Evolutionary conservation across 2,888 invertebrate genomes (phyloP), one percentile per base, ranked within the genome.

Genomic region (Fabriciana adippe): DNA sequence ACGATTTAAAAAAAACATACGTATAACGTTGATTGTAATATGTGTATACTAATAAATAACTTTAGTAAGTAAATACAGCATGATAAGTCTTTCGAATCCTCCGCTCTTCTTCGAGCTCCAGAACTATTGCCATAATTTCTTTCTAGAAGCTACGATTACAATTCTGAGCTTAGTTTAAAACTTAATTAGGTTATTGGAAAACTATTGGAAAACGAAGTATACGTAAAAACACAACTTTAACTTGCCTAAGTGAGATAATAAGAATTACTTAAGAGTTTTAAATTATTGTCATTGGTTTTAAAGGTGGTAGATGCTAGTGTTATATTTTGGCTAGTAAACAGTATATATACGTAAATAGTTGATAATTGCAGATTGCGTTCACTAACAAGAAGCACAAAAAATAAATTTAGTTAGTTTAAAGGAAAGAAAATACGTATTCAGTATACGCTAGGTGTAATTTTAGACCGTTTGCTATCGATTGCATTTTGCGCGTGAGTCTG

Each of bases 221-320:
- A 92, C 92, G 92, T 92, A 90, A 92, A 87, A 85, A 89, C 82
- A 90, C 90, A 90, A 90, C 90, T 92, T 92, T 92, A 92, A 91
- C 90, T 92, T 92, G 91, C 91, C 92, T 92, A 92, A 92, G 92
- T 92, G 91, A 92, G 90, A 92, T 89, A 86, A 86, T 92, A 92
- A 91, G 90, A 82, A 81, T 84, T 87, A 89, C 81, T 88, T 90
- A 90, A 90, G 87, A 85, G 77, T 88, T 90, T 89, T 92, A 92
- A 92, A 91, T 92, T 91, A 92, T 92, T 91, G 86, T 89, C 88
- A 86, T 87, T 89, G 86, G 84, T 90, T 90, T 88, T 75, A 76
- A 81, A 80, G 89, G 88, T 88, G 89, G 92, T 92, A 91, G 91
- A 78, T 86, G 87, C 86, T 91, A 90, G 82, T 85, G 86, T 88